Conservation (phyloP, 2,113 vertebrate species). For the Bolborhynchus lineola region DNA sequence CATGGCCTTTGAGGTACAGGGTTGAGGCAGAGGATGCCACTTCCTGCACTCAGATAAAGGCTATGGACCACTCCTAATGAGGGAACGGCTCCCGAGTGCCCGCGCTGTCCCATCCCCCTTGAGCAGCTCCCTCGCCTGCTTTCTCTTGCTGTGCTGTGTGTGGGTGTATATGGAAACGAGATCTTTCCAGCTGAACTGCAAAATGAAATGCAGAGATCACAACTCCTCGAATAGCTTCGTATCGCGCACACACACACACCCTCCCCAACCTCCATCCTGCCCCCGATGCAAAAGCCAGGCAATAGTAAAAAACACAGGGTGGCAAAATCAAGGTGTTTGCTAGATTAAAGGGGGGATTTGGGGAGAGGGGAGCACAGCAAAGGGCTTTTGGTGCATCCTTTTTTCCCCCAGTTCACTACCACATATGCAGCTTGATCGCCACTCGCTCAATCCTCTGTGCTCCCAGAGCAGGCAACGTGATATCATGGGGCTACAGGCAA, state of each 20-base stretch:
- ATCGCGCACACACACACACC: neutral
- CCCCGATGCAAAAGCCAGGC: neutral
- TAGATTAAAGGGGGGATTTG: neutral
- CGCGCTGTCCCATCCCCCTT: neutral
- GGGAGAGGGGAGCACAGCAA: neutral
- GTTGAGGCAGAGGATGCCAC: neutral
- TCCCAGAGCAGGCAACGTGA: neutral
- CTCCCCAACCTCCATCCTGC: neutral
- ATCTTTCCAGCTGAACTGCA: conserved; percentile 76
- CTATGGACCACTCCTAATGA: neutral
- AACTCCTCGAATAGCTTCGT: conserved; percentile 65
- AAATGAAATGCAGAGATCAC: conserved; percentile 73
- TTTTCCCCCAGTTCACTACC: neutral
- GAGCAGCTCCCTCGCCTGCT: conserved; percentile 14
- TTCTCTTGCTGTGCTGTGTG: conserved; percentile 62
- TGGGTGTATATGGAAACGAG: conserved; percentile 78
- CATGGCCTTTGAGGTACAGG: neutral
- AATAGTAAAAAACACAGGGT: neutral
- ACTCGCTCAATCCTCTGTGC: neutral
- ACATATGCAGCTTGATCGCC: neutral
- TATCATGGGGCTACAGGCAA: neutral
- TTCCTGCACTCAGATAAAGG: neutral
- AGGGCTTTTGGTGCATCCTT: neutral
- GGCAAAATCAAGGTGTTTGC: neutral
- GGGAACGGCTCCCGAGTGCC: neutral